Conservation (phyloP, 2,888 invertebrate genomes). For the Plagiodera versicolora region DNA sequence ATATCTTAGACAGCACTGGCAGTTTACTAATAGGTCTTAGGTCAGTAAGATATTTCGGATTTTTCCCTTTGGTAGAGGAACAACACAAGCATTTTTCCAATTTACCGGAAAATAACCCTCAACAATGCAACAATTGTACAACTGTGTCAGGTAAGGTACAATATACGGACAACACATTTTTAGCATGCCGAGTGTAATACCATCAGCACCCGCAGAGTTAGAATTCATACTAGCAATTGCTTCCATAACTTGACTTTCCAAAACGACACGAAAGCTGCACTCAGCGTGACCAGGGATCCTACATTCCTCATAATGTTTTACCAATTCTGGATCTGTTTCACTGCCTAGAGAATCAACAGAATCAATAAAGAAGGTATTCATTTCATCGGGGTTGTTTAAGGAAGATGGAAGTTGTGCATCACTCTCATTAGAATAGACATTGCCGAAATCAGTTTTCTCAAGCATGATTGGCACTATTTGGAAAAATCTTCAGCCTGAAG, state of each 20-base stretch:
- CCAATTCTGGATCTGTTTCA: background rate
- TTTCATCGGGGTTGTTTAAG: background rate
- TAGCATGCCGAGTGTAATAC: too few relatives aligned
- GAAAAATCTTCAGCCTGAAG: too few relatives aligned
- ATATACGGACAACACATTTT: too few relatives aligned
- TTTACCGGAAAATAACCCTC: slow-evolving; percentile 2
- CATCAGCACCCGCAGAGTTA: background rate
- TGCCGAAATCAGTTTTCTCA: too few relatives aligned
- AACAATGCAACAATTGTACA: background rate
- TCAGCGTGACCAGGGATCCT: background rate
- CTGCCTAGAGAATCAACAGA: background rate
- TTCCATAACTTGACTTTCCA: background rate
- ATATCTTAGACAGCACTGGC: background rate
- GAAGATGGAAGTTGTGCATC: background rate
- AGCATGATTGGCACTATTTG: too few relatives aligned
- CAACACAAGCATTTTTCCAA: background rate
- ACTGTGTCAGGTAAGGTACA: background rate
- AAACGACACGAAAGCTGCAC: background rate
- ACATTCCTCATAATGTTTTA: slow-evolving; percentile 1
- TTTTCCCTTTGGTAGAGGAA: slow-evolving; percentile 1
- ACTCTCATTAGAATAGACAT: background rate
- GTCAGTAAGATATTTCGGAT: background rate
- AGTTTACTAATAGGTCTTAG: background rate
- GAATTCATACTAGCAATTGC: background rate
- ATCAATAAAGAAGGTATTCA: background rate